Base-by-base conservation (phyloP, 2,797 vertebrate species). In the Hydrophis major region DNA sequence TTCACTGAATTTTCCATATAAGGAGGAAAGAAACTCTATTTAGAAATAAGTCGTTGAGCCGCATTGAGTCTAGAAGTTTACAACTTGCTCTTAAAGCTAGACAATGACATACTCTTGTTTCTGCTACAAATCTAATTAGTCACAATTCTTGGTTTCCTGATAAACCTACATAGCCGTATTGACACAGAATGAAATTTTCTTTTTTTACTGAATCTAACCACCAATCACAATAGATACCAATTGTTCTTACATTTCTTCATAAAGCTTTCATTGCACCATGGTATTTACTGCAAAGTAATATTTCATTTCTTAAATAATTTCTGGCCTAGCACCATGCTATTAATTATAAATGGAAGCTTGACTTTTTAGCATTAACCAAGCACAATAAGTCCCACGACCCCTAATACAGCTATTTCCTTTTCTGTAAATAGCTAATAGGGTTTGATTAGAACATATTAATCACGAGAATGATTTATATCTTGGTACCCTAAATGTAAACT, bases 271-370 rank as follows among this genome's bases (percentile, higher is more conserved):
- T 94, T 89, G 10, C 90, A 93, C 32, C 12, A 16, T 93, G 93
- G 53, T 66, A 90, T 20, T 50, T 91, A 92, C 92, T 87, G 90
- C 78, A 47, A 83, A 37, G 20, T 87, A 90, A 83, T 87, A 60
- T 90, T 94, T 3, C 1, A 93, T 94, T 94, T 56, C 88, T 86
- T 11, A 86, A 94, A 95, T 89, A 53, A 25, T 86, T 50, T 92
- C 60, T 87, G 57, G 66, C 16, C 60, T 37, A 6, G 16, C 22
- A 93, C 86, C 96, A 91, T 95, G 93, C 93, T 63, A 96, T 96
- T 96, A 93, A 97, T 96, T 95, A 94, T 95, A 96, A 96, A 78
- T 59, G 47, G 59, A 53, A 78, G 95, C 91, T 83, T 94, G 92
- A 93, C 90, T 95, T 89, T 92, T 93, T 92, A 94, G 95, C 69